phyloP scores from a whole-genome alignment of 1,140 invertebrate genomes.

The Lamellibrachia luymesi region DNA sequence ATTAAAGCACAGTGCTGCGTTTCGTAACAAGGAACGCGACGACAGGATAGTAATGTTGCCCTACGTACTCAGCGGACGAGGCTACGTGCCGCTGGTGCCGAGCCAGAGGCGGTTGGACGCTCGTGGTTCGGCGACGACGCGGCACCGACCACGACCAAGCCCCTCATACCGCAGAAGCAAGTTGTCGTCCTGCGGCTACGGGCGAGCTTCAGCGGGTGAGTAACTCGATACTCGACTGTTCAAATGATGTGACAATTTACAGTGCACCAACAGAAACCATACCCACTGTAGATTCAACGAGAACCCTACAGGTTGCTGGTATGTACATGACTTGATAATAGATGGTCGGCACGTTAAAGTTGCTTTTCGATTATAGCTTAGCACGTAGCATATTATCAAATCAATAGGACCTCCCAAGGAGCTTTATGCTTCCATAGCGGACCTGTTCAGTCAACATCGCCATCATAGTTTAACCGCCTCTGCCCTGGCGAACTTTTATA shows the following conservation, averaged over 20 bases:
- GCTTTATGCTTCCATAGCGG: too few species aligned
- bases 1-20: too few species aligned
- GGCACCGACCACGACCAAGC: background rate
- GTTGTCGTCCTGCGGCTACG: background rate
- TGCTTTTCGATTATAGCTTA: too few species aligned
- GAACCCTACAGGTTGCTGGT: background rate
- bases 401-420: too few species aligned
- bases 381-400: too few species aligned
- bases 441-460: too few species aligned
- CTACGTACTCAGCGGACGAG: background rate
- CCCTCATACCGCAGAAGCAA: background rate
- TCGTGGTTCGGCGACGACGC: background rate
- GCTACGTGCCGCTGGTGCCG: background rate
- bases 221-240: background rate
- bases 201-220: background rate
- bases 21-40: background rate
- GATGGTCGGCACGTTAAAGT: too few species aligned
- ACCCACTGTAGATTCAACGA: background rate
- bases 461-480: too few species aligned
- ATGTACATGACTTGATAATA: too few species aligned
- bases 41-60: background rate
- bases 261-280: background rate
- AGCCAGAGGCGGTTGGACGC: background rate
- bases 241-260: background rate
- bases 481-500: too few species aligned